A percentile compares a stretch with the other conserved stretches of the same genome.
Evolutionary conservation across 2,888 invertebrate genomes (phyloP).

Genomic region (Lithophane ornitopus): DNA sequence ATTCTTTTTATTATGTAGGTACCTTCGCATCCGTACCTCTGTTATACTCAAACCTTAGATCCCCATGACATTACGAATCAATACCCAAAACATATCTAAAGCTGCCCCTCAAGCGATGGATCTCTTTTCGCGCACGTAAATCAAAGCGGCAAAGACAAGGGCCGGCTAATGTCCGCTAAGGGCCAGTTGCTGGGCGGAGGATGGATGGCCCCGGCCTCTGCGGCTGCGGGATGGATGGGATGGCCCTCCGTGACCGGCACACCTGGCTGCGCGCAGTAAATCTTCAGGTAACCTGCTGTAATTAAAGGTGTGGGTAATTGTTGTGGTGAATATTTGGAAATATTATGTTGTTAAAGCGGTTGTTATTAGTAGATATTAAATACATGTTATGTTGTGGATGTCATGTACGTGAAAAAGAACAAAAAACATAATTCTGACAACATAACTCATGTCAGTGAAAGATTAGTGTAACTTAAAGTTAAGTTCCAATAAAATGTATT

Average conservation of each 20-base stretch:
- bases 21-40: neutral
- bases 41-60: neutral
- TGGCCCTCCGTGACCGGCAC: slow-evolving; percentile 62
- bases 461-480: no score
- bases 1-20: neutral
- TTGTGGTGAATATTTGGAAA: slow-evolving; percentile 27
- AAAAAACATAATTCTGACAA: neutral
- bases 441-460: no score
- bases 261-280: slow-evolving; percentile 67
- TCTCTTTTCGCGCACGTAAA: slow-evolving; percentile 83
- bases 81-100: slow-evolving; percentile 60
- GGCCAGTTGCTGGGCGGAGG: slow-evolving; percentile 67
- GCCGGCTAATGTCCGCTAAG: slow-evolving; percentile 81
- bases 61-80: slow-evolving; percentile 36
- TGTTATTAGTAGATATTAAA: neutral
- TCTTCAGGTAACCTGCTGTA: slow-evolving; percentile 62
- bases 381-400: neutral
- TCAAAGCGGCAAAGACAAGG: slow-evolving; percentile 86
- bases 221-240: slow-evolving; percentile 61
- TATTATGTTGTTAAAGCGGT: slow-evolving; percentile 9
- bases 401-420: neutral
- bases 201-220: slow-evolving; percentile 60
- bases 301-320: slow-evolving; percentile 58
- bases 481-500: no score
- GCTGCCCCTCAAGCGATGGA: slow-evolving; percentile 80